Percentiles rank a stretch among this genome's conserved stretches.
These are phyloP conservation scores for Leptatherina wallacei DNA, from an alignment of 2,797 vertebrate species.

Conservation along the genomic window DNA sequence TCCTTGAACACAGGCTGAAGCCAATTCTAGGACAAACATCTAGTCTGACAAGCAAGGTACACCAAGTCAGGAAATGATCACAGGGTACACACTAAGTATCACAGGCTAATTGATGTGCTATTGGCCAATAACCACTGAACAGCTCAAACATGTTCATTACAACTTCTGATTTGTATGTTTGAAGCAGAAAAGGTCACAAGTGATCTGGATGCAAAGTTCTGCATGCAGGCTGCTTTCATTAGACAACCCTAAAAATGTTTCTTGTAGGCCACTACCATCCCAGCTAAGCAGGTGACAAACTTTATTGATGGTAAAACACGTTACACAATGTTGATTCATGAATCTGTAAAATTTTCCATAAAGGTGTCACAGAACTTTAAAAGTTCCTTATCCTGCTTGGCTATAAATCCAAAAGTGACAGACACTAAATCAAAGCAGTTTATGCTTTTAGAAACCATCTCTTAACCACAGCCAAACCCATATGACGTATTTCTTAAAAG, in stretches of 20 bases:
- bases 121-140: not conserved
- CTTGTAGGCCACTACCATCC: not conserved
- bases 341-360: not conserved
- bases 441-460: constrained; percentile 15
- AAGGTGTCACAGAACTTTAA: not conserved
- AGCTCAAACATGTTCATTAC: not conserved
- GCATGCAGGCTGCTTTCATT: too few relatives aligned
- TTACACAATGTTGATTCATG: not conserved
- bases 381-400: not conserved
- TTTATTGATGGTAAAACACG: not conserved
- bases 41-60: not conserved
- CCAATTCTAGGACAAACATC: not conserved
- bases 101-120: not conserved
- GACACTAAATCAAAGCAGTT: constrained; percentile 7
- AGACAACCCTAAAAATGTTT: too few relatives aligned
- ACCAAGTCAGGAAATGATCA: not conserved
- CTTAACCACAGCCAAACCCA: constrained; percentile 1
- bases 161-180: not conserved
- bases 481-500: constrained; percentile 24
- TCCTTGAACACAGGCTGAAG: too few relatives aligned
- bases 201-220: too few relatives aligned
- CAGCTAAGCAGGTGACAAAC: not conserved
- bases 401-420: not conserved
- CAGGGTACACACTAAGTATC: not conserved
- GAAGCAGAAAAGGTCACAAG: not conserved